Conservation (phyloP, 1,140 invertebrate species). For the Agrilus planipennis region DNA sequence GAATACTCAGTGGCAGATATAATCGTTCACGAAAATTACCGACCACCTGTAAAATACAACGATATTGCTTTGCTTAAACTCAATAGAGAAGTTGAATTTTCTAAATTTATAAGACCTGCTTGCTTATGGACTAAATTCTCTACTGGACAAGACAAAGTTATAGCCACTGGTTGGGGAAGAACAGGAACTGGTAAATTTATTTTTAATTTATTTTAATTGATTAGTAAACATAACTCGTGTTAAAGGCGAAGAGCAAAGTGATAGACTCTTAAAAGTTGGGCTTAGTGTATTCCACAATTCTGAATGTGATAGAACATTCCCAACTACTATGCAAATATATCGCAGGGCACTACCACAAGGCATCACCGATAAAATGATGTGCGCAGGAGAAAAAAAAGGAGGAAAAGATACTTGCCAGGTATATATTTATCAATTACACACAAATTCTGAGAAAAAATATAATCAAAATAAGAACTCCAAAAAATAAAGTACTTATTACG, state of each 20-base stretch:
- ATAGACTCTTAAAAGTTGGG: slow-evolving; percentile 53
- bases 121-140: slow-evolving; percentile 41
- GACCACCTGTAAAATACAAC: slow-evolving; percentile 40
- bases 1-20: slow-evolving; percentile 34
- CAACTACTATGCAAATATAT: no score
- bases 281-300: slow-evolving; percentile 44
- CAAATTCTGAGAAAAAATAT: no score
- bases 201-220: background rate
- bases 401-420: slow-evolving; percentile 70
- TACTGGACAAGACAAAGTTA: slow-evolving; percentile 8
- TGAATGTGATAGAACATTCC: slow-evolving; percentile 41
- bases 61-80: slow-evolving; percentile 52
- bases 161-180: slow-evolving; percentile 25
- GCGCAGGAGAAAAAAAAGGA: slow-evolving; percentile 55
- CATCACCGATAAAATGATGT: slow-evolving; percentile 48
- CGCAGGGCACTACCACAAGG: slow-evolving; percentile 38
- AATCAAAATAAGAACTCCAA: no score
- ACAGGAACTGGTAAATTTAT: slow-evolving; percentile 20
- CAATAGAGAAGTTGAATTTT: slow-evolving; percentile 33
- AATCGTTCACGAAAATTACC: slow-evolving; percentile 41
- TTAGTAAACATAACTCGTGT: background rate
- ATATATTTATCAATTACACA: slow-evolving; percentile 4
- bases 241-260: slow-evolving; percentile 36
- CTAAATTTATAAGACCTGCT: slow-evolving; percentile 39
- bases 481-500: no score